These are phyloP conservation scores for Lutjanus erythropterus DNA, from an alignment of 2,113 vertebrate species.

Conservation along the genomic window DNA sequence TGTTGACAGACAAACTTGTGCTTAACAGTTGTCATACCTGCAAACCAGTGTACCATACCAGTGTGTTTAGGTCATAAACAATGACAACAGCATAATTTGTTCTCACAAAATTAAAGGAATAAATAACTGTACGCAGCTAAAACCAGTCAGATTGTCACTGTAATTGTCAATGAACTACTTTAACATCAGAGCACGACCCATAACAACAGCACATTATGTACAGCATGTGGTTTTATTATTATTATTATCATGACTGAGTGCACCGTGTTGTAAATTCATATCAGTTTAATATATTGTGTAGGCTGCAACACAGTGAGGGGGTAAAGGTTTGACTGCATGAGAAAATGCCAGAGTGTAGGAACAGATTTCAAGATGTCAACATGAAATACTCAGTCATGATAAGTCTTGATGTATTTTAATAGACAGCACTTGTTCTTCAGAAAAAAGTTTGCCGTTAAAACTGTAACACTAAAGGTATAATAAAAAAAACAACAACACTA, in stretches of 20 bases:
- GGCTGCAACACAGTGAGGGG: neutral
- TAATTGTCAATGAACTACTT: neutral
- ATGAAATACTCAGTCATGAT: neutral
- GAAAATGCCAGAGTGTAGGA: neutral
- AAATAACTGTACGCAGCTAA: neutral
- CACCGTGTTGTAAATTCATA: slow-evolving; percentile 1
- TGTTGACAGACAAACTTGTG: too few relatives aligned
- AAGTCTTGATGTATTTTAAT: neutral
- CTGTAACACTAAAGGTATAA: too few relatives aligned
- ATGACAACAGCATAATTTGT: neutral
- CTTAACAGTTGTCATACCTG: too few relatives aligned
- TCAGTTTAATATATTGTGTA: neutral
- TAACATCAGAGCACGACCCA: neutral
- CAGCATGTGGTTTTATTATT: slow-evolving; percentile 9
- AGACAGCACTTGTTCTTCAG: too few relatives aligned
- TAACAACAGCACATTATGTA: neutral
- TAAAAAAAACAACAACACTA: too few relatives aligned
- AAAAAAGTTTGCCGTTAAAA: too few relatives aligned
- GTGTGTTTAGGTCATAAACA: neutral
- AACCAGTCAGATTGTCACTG: neutral
- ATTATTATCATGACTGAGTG: neutral
- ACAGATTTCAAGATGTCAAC: neutral
- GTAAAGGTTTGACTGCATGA: neutral
- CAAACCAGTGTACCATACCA: too few relatives aligned
- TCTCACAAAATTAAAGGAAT: neutral